Evolutionary conservation across 1,140 invertebrate genomes (phyloP).

Genomic region (Solen grandis): DNA sequence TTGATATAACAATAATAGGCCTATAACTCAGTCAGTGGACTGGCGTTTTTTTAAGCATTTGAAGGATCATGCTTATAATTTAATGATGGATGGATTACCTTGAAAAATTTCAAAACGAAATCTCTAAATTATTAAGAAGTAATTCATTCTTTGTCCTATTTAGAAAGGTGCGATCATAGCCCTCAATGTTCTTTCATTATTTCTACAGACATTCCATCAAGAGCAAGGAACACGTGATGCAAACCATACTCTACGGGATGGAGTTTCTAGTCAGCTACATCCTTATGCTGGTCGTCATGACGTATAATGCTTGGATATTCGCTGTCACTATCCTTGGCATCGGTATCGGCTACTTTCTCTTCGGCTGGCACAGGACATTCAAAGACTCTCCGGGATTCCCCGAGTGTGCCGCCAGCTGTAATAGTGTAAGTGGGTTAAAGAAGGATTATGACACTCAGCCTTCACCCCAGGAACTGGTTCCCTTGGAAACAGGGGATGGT

Average conservation of each 20-base stretch:
- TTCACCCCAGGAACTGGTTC: conserved; percentile 59
- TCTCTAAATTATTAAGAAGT: no score
- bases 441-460: conserved; percentile 42
- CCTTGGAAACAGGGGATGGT: conserved; percentile 37
- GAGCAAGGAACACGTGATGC: conserved; percentile 69
- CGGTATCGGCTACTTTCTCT: conserved; percentile 75
- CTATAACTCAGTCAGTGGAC: no score
- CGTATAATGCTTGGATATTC: conserved; percentile 76
- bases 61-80: no score
- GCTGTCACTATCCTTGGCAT: conserved; percentile 69
- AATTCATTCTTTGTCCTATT: no score
- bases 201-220: conserved; percentile 69
- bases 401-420: conserved; percentile 4
- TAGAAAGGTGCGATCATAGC: no score
- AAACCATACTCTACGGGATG: conserved; percentile 75
- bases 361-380: conserved; percentile 69
- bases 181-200: neutral
- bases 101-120: no score
- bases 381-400: neutral
- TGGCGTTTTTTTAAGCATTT: no score
- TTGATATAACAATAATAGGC: no score
- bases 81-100: no score
- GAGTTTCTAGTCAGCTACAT: conserved; percentile 75
- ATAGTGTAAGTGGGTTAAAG: neutral
- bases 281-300: conserved; percentile 79